Base-by-base conservation (phyloP, 1,140 invertebrate species). In the Orius insidiosus region DNA sequence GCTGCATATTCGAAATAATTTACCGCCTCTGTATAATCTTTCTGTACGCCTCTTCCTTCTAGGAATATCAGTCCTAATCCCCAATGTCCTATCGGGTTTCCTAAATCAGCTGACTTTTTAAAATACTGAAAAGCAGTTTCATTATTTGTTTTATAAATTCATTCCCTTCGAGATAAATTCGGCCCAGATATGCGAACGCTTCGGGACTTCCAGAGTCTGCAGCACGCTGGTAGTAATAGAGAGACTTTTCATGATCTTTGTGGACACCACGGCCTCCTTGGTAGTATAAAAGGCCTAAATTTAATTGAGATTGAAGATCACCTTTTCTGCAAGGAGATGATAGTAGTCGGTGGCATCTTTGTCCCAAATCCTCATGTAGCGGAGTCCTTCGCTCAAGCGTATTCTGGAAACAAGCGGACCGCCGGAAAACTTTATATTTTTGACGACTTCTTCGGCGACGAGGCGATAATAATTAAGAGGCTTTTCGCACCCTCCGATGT, bases 331-430 rank as follows among this genome's bases (percentile, higher is more conserved):
- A 49, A 97, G 63, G 49, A 88, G 66, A 62, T 96, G 88, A 68
- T 98, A 98, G 65, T 98, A 98, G 56, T 96, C 87, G 48, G 97
- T 83, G 35, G 96, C 71, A 67, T 98, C 92, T 52, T 86, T 84
- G 63, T 97, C 92, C 18, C 95, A 67, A 30, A 86, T 78, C 18
- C 75, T 73, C 16, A 75, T 74, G 36, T 78, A 78, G 15, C 78
- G 74, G 63, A 81, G 85, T 65, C 95, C 90, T 18, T 78, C 65
- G 33, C 89, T 66, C n/a, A 97, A 62, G 32, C 90, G 68, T 16
- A 94, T 78, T 48, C 92, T 68, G 62, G 95, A 89, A 11, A 97
- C 73, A 0, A 85, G 75, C 1, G 81, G 75, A 2, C 90, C 90
- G 11, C 88, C 88, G 41, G 80, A 80, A 33, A 89, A 66, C 0